Percentiles rank a stretch among this genome's conserved stretches.
phyloP scores from a whole-genome alignment of 2,113 vertebrate genomes.

The Fukomys damarensis region DNA sequence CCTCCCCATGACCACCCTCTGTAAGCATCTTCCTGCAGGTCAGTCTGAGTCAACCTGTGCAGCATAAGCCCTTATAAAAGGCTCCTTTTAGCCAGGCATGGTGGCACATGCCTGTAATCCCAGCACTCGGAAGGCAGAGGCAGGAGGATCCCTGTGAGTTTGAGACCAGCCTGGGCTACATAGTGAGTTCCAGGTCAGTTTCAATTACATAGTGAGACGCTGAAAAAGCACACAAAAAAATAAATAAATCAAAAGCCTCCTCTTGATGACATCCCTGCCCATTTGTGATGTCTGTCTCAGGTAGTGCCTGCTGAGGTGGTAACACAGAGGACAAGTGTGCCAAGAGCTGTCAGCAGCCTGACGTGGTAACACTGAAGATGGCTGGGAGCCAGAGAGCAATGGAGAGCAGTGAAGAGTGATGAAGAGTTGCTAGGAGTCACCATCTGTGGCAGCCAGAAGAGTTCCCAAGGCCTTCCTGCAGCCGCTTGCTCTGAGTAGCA shows the following conservation, averaged over 20 bases:
- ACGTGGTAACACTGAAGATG: background rate
- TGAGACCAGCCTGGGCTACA: too few species aligned
- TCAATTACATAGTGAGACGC: too few species aligned
- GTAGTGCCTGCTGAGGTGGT: background rate
- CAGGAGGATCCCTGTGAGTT: too few species aligned
- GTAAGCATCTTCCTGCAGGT: background rate
- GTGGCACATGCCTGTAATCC: too few species aligned
- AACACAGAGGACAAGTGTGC: background rate
- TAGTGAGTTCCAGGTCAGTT: too few species aligned
- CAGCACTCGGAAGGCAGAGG: too few species aligned
- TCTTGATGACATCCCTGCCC: background rate
- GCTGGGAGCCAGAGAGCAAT: background rate
- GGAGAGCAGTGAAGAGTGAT: background rate
- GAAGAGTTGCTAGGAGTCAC: background rate
- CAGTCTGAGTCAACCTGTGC: background rate
- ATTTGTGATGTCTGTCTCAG: background rate
- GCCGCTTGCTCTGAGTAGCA: background rate
- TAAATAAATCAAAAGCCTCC: too few species aligned
- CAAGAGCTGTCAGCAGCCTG: background rate
- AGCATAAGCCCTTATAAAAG: background rate
- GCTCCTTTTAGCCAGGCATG: background rate
- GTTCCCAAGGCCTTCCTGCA: background rate
- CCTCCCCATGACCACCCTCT: background rate
- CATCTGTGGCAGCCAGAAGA: background rate
- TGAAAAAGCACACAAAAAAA: too few species aligned